A percentile compares a stretch with the other conserved stretches of the same genome.
Conservation (phyloP, 1,140 invertebrate genomes). For the Arion vulgaris region DNA sequence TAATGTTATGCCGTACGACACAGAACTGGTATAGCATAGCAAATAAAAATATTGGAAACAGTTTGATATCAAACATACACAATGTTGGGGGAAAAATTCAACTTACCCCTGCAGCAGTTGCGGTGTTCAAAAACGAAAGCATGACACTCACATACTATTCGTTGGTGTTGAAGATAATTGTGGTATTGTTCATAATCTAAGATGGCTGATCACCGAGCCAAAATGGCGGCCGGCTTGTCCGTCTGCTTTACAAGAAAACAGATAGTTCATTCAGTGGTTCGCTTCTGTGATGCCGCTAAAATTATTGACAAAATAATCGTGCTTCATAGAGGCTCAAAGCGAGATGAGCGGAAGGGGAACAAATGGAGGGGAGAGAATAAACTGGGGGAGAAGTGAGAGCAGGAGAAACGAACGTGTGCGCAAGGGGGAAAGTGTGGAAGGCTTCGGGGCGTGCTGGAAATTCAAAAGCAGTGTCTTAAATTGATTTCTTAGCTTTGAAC, state of each 20-base stretch:
- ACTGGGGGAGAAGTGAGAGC: conserved; percentile 1
- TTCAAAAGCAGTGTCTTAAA: conserved; percentile 18
- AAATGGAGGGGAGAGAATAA: neutral
- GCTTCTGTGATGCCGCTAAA: conserved; percentile 37
- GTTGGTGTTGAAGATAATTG: neutral
- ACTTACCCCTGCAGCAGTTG: conserved; percentile 19
- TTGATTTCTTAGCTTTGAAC: conserved; percentile 34
- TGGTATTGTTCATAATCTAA: conserved; percentile 3
- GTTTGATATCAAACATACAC: too few species aligned
- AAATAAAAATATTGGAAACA: too few species aligned
- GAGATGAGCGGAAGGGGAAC: conserved; percentile 17
- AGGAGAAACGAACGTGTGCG: neutral
- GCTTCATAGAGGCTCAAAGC: conserved; percentile 33
- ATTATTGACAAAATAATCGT: conserved; percentile 38
- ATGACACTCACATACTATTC: neutral
- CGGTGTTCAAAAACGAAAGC: conserved; percentile 17
- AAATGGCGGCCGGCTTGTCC: conserved; percentile 32
- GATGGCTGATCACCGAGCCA: conserved; percentile 33
- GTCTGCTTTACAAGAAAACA: conserved; percentile 30
- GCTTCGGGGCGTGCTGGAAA: neutral
- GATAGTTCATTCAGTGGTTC: conserved; percentile 33
- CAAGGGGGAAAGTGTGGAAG: conserved; percentile 7
- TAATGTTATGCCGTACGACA: too few species aligned
- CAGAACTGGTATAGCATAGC: too few species aligned
- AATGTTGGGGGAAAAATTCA: neutral